Conservation (phyloP, 2,113 vertebrate genomes). For the Amazona vittata region DNA sequence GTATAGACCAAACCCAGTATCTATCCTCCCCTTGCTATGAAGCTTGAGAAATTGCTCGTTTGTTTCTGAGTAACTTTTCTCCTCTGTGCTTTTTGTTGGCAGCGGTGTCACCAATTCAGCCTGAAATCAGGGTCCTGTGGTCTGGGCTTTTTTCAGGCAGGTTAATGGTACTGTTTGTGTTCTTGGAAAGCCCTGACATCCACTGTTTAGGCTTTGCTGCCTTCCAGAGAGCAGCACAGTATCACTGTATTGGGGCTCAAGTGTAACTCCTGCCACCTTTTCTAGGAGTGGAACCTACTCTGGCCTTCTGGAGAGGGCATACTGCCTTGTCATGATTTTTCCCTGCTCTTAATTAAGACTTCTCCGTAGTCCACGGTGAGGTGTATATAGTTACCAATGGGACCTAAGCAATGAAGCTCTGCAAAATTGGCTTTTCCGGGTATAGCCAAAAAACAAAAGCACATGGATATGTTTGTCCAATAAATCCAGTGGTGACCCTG, state of each 20-base stretch:
- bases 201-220: neutral
- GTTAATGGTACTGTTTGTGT: neutral
- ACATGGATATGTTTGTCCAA: neutral
- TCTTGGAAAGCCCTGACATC: neutral
- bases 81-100: neutral
- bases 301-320: neutral
- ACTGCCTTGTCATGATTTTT: neutral
- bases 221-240: neutral
- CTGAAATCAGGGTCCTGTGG: neutral
- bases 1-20: neutral
- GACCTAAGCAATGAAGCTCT: neutral
- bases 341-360: neutral
- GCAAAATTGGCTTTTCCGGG: fast-evolving
- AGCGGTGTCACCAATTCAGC: fast-evolving
- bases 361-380: neutral
- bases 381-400: neutral
- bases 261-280: neutral
- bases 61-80: neutral
- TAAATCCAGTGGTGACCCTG: neutral
- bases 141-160: neutral
- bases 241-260: neutral
- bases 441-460: neutral
- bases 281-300: neutral
- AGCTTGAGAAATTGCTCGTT: neutral
- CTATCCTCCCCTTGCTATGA: neutral